Evolutionary conservation across 2,113 vertebrate genomes (phyloP).

Genomic region (Peromyscus maniculatus): DNA sequence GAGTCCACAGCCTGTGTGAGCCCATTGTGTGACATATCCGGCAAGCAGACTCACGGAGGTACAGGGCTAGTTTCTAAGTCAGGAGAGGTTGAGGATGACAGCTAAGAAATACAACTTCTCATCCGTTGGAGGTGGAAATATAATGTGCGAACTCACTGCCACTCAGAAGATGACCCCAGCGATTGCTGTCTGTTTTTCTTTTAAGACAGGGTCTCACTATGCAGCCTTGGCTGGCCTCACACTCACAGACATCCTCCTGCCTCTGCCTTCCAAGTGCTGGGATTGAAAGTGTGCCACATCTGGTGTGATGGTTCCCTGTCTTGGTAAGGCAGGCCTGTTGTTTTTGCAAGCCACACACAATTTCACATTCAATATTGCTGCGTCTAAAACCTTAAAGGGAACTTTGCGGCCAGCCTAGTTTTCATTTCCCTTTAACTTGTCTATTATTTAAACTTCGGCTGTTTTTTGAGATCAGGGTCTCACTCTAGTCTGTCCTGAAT

Average conservation of each 20-base stretch:
- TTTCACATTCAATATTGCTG: neutral
- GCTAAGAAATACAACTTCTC: neutral
- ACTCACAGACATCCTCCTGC: neutral
- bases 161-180: neutral
- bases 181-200: neutral
- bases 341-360: neutral
- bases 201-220: neutral
- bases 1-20: neutral
- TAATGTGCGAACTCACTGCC: neutral
- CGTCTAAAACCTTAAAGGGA: neutral
- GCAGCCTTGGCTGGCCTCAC: neutral
- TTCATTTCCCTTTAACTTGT: conserved; percentile 42
- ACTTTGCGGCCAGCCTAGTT: neutral
- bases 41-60: neutral
- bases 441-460: neutral
- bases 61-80: neutral
- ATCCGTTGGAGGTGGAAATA: neutral
- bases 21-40: neutral
- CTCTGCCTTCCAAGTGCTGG: neutral
- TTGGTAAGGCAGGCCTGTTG: neutral
- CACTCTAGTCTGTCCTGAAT: neutral
- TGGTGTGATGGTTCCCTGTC: neutral
- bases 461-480: conserved; percentile 48
- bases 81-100: neutral
- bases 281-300: too few relatives aligned